Conservation (phyloP, 1,140 invertebrate genomes). For the Trinorchestia longiramus region DNA sequence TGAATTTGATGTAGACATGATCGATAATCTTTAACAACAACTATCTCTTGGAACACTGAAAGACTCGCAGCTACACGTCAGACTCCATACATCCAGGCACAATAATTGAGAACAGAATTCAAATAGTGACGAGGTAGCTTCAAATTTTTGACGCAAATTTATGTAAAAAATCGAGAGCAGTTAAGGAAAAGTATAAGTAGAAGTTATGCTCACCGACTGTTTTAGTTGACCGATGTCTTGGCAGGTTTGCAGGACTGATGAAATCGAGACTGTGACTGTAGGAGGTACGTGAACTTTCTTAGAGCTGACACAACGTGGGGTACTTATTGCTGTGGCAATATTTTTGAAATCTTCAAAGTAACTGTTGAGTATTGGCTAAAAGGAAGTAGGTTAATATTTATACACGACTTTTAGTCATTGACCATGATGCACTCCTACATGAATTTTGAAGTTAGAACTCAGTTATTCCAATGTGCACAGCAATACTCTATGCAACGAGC, state of each 20-base stretch:
- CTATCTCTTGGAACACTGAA: too few relatives aligned
- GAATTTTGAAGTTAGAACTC: neutral
- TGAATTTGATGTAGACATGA: too few relatives aligned
- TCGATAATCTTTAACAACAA: too few relatives aligned
- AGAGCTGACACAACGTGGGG: neutral
- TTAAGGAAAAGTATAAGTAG: too few relatives aligned
- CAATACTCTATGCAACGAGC: neutral
- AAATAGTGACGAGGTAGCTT: too few relatives aligned
- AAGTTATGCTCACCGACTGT: neutral
- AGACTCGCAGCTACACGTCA: too few relatives aligned
- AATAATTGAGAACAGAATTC: too few relatives aligned
- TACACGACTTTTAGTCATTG: too few relatives aligned
- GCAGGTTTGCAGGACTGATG: neutral
- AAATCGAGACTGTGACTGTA: neutral
- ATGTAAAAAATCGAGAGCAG: too few relatives aligned
- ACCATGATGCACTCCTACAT: neutral
- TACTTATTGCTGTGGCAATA: neutral
- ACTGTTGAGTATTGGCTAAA: neutral
- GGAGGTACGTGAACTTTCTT: neutral
- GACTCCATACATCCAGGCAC: too few relatives aligned
- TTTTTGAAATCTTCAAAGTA: neutral
- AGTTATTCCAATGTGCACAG: neutral
- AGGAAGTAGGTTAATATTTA: neutral
- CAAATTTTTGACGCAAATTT: too few relatives aligned
- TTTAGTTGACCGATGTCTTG: neutral